Percentiles rank a stretch among this genome's conserved stretches.
Evolutionary conservation across 1,140 invertebrate species (phyloP).

Genomic region (Zaprionus lachaisei): DNA sequence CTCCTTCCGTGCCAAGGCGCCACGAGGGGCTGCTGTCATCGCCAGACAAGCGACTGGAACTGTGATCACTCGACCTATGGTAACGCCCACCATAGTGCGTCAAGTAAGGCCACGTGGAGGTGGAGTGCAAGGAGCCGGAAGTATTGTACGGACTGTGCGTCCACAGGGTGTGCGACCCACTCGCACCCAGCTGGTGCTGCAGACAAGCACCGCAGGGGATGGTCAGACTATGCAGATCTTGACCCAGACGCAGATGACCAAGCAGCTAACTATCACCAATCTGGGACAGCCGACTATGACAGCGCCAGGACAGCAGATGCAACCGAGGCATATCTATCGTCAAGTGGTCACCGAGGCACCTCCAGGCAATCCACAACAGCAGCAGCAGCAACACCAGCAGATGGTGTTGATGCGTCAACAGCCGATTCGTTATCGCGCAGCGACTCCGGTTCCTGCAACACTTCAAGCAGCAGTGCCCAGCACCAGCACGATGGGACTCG

Average conservation of each 20-base stretch:
- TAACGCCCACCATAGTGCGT: conserved; percentile 61
- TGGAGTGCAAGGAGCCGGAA: conserved; percentile 21
- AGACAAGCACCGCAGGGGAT: conserved; percentile 43
- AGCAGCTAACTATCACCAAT: conserved; percentile 67
- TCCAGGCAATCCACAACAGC: conserved; percentile 40
- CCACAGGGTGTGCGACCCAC: conserved; percentile 50
- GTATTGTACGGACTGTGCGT: conserved; percentile 54
- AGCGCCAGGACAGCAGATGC: conserved; percentile 44
- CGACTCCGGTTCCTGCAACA: conserved; percentile 21
- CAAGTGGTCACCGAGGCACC: conserved; percentile 51
- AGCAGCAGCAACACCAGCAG: conserved; percentile 53
- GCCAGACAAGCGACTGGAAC: conserved; percentile 44
- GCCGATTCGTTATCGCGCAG: conserved; percentile 48
- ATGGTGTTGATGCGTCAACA: conserved; percentile 66
- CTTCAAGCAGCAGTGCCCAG: conserved; percentile 14
- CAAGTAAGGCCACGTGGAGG: conserved; percentile 64
- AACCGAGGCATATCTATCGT: conserved; percentile 57
- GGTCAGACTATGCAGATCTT: conserved; percentile 68
- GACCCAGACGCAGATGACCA: conserved; percentile 53
- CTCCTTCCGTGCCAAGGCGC: conserved; percentile 53
- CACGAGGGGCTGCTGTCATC: conserved; percentile 56
- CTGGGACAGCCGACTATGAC: conserved; percentile 50
- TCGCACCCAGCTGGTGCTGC: conserved; percentile 58
- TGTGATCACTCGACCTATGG: conserved; percentile 41
- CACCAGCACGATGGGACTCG: conserved; percentile 52